Evolutionary conservation across 2,113 vertebrate genomes (phyloP).

Genomic region (Pelecanoides urinatrix): DNA sequence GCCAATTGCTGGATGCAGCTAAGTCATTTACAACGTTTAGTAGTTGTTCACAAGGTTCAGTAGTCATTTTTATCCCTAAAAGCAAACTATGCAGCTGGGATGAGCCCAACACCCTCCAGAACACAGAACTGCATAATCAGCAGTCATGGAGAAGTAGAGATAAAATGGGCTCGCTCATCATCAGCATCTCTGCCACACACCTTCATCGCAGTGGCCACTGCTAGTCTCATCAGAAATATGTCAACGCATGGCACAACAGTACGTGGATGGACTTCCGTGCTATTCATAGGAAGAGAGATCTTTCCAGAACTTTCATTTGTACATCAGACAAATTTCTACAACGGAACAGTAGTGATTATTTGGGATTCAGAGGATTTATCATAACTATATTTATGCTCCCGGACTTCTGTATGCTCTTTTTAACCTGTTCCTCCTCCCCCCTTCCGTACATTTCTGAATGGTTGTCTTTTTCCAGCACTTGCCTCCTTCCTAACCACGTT

Average conservation of each 20-base stretch:
- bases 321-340: neutral
- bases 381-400: neutral
- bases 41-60: neutral
- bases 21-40: neutral
- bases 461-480: neutral
- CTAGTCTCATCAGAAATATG: neutral
- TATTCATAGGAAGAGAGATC: neutral
- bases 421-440: neutral
- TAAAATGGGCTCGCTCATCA: neutral
- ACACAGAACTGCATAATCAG: neutral
- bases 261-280: neutral
- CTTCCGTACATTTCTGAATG: neutral
- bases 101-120: neutral
- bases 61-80: neutral
- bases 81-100: neutral
- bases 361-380: neutral
- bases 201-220: neutral
- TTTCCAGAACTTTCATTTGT: neutral
- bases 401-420: neutral
- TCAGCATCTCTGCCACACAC: neutral
- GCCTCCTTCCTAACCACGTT: neutral
- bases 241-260: fast-evolving
- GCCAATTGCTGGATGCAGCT: neutral
- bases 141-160: neutral
- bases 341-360: neutral